Percentiles rank a stretch among this genome's conserved stretches.
Conservation (phyloP, 2,888 invertebrate species). For the Copidosoma aretas region DNA sequence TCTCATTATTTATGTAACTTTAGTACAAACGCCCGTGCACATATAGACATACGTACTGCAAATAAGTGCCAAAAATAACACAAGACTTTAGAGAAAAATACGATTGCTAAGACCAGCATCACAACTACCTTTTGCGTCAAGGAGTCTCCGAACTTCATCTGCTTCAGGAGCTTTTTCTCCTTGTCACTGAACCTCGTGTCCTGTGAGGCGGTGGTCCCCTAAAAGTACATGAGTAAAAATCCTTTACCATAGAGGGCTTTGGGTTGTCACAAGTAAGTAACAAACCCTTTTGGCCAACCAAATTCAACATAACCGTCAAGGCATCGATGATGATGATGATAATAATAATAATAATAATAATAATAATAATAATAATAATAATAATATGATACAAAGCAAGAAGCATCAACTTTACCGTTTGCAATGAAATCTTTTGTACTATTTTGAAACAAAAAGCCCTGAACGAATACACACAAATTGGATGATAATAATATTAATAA, state of each 20-base stretch:
- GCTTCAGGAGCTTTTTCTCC: conserved; percentile 97
- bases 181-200: conserved; percentile 99
- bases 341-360: not conserved
- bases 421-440: not conserved
- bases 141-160: conserved; percentile 97
- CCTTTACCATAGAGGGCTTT: conserved; percentile 28
- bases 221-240: conserved; percentile 47
- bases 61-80: not conserved
- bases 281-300: not conserved
- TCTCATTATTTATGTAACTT: no score
- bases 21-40: no score
- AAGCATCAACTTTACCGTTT: not conserved
- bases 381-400: not conserved
- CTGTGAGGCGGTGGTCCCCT: conserved; percentile 99
- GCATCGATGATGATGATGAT: not conserved
- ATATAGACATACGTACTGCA: no score
- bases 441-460: not conserved
- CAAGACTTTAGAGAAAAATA: not conserved
- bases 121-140: conserved; percentile 86
- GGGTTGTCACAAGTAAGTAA: conserved; percentile 9
- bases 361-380: not conserved
- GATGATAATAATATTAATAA: conserved; percentile 3
- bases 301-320: not conserved
- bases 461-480: not conserved
- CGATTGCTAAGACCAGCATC: not conserved